Percentiles rank a stretch among this genome's conserved stretches.
Conservation (phyloP, 2,113 vertebrate genomes). For the Paracanthobrama guichenoti region DNA sequence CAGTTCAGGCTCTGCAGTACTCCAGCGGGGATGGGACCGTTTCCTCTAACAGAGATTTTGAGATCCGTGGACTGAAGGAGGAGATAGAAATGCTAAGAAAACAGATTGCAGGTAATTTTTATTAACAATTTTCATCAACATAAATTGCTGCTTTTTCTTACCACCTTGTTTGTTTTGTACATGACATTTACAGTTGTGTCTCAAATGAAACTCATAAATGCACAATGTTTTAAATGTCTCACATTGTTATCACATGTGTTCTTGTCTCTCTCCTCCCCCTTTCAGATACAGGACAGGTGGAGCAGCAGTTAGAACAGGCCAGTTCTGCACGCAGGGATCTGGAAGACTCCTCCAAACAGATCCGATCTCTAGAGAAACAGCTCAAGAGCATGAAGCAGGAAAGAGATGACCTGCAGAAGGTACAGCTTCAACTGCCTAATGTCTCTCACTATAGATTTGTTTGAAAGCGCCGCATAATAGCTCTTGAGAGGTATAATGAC, state of each 20-base stretch:
- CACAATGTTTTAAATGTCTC: not conserved
- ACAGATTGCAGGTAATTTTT: conserved; percentile 84
- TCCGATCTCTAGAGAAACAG: conserved; percentile 91
- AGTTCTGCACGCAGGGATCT: conserved; percentile 81
- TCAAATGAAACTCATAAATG: not conserved
- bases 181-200: not conserved
- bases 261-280: not conserved
- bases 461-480: not conserved
- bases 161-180: not conserved
- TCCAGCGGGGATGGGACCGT: conserved; percentile 79
- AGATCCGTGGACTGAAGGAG: conserved; percentile 92
- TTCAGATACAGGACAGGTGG: conserved; percentile 84
- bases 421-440: conserved; percentile 59
- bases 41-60: conserved; percentile 85
- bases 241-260: not conserved
- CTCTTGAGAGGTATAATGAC: too few relatives aligned
- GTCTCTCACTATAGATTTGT: not conserved
- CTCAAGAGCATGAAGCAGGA: conserved; percentile 87
- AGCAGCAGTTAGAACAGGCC: conserved; percentile 92
- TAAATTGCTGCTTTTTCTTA: too few relatives aligned
- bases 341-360: conserved; percentile 89
- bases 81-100: conserved; percentile 94
- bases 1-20: conserved; percentile 90
- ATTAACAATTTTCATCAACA: not conserved
- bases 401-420: conserved; percentile 92